Evolutionary conservation across 2,797 vertebrate species (phyloP), one percentile per base, ranked within the genome.

Genomic region (Hippocampus kuda): DNA sequence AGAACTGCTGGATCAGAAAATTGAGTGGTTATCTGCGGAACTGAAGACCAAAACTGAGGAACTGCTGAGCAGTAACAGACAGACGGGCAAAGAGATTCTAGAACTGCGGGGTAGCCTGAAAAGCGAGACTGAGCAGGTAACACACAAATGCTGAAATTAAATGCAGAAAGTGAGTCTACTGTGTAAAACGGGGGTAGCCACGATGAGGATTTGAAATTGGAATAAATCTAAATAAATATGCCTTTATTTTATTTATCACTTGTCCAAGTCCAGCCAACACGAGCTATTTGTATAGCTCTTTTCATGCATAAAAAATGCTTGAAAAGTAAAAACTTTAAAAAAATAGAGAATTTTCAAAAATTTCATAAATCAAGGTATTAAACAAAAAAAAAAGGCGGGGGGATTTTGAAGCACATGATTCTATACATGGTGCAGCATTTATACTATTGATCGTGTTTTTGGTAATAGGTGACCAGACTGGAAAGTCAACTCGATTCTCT

Each of bases 31-130:
- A 70, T 93, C 91, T 22, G 30, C 90, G 1, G 93, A 99, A 70
- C 82, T 99, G 81, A 94, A 95, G 83, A 88, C 88, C 65, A 99
- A 99, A 90, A 97, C 94, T 0, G 94, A 96, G 34, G 96, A 98
- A 70, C 87, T 99, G 46, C 77, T 95, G 8, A 90, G 86, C 38
- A 89, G 91, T 57, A 89, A 88, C 72, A 92, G 92, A 77, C 93
- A 94, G 75, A 97, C 93, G 69, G 95, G 95, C 77, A 94, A 92
- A 79, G 93, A 95, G 84, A 92, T 94, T 68, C 78, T 99, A 75
- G 93, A 96, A 72, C 91, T 98, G 3, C 93, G 89, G 74, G 92
- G 92, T 66, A 89, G 75, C 73, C 77, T 96, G 84, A 93, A 95
- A 83, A 94, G 86, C 85, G 94, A 90, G 81, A 94, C 89, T 63